Evolutionary conservation across 1,140 invertebrate species (phyloP).

Genomic region (Holotrichia oblita): DNA sequence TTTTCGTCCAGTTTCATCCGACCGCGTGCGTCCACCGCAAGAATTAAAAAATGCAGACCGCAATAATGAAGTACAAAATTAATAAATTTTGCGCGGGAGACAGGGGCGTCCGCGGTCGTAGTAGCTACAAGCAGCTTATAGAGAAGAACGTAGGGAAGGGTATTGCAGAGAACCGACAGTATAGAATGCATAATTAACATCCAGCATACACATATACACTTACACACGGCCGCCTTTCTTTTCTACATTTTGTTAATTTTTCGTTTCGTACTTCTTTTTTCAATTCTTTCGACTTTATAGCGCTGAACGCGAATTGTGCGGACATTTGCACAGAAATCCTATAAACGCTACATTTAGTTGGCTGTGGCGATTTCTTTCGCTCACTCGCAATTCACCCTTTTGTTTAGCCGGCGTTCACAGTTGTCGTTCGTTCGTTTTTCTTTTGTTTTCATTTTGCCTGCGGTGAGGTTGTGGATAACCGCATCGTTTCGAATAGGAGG

Average conservation of each 20-base stretch:
- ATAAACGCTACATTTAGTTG: constrained; percentile 36
- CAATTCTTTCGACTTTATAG: constrained; percentile 32
- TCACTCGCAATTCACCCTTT: not conserved
- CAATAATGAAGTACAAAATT: constrained; percentile 36
- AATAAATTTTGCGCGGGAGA: constrained; percentile 28
- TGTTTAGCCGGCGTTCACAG: constrained; percentile 25
- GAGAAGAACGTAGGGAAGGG: not conserved
- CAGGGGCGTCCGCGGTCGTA: constrained; percentile 3
- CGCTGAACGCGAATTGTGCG: constrained; percentile 31
- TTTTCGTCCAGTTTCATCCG: constrained; percentile 24
- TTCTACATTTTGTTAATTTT: constrained; percentile 23
- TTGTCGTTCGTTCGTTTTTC: constrained; percentile 29
- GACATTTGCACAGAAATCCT: constrained; percentile 35
- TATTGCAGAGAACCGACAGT: not conserved
- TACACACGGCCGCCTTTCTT: constrained; percentile 12
- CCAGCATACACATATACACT: not conserved
- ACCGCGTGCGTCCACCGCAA: constrained; percentile 15
- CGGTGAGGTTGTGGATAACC: constrained; percentile 18
- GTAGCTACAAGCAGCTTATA: not conserved
- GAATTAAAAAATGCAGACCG: constrained; percentile 34
- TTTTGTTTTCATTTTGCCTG: constrained; percentile 17
- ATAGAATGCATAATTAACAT: constrained; percentile 30
- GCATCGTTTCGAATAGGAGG: not conserved
- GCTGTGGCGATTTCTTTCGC: constrained; percentile 26
- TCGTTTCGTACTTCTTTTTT: constrained; percentile 25